Conservation (phyloP, 2,888 invertebrate genomes). For the Baccha elongata region DNA sequence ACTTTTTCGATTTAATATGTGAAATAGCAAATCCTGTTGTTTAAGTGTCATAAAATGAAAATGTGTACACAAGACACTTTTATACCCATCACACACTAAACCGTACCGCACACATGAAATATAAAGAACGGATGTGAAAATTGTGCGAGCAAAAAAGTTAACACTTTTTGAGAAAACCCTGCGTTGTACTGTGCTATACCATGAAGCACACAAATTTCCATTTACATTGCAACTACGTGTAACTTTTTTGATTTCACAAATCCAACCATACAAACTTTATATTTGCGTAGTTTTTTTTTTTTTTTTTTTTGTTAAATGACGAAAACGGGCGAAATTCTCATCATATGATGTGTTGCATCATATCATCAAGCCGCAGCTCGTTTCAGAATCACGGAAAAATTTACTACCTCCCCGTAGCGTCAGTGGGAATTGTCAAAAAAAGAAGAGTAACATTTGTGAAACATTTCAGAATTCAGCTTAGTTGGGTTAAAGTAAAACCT, state of each 20-base stretch:
- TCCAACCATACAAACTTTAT: conserved; percentile 23
- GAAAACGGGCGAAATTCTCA: conserved; percentile 46
- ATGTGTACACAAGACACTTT: conserved; percentile 14
- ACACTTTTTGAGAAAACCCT: conserved; percentile 8
- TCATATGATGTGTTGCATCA: conserved; percentile 55
- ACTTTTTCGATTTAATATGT: conserved; percentile 35
- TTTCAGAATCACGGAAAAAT: conserved; percentile 56
- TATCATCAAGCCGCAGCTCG: conserved; percentile 33
- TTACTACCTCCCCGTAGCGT: conserved; percentile 10
- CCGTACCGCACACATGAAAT: conserved; percentile 8
- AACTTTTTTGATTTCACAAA: conserved; percentile 51
- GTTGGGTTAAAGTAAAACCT: conserved; percentile 1
- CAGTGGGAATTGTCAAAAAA: not conserved
- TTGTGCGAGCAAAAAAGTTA: conserved; percentile 34
- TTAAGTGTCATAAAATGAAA: conserved; percentile 59
- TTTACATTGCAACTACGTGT: conserved; percentile 71
- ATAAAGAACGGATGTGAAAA: conserved; percentile 47
- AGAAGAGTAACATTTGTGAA: conserved; percentile 13
- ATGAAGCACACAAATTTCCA: conserved; percentile 55
- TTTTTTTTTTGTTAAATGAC: conserved; percentile 44
- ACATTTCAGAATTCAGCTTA: conserved; percentile 26
- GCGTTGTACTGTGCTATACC: not conserved
- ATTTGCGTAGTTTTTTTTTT: conserved; percentile 45
- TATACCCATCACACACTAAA: not conserved
- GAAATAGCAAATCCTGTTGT: conserved; percentile 54